Conservation (phyloP, 2,113 vertebrate genomes). For the Anoura caudifer region DNA sequence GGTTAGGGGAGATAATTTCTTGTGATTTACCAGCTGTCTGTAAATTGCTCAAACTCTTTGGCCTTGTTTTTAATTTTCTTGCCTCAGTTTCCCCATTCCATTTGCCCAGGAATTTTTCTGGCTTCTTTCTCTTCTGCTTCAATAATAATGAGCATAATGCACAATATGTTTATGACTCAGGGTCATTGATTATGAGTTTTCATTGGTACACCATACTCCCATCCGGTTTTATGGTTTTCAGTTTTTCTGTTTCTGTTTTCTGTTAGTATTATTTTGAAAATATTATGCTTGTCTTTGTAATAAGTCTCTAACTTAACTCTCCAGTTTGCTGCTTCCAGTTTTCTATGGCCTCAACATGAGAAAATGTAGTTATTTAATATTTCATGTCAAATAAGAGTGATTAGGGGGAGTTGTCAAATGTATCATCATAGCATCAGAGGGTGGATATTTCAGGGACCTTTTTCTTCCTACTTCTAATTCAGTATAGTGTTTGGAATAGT, state of each 20-base stretch:
- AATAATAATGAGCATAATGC: neutral
- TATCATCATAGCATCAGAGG: neutral
- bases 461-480: neutral
- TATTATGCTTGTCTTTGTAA: neutral
- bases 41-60: too few relatives aligned
- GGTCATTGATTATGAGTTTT: neutral
- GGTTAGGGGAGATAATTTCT: too few relatives aligned
- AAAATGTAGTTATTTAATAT: neutral
- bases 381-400: neutral
- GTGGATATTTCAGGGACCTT: neutral
- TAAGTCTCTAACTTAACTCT: neutral
- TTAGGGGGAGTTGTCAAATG: neutral
- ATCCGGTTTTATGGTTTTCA: neutral
- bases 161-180: neutral
- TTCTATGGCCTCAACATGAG: slow-evolving; percentile 13
- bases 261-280: neutral
- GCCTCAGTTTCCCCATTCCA: too few relatives aligned
- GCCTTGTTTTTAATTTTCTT: too few relatives aligned
- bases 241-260: neutral
- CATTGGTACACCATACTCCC: neutral
- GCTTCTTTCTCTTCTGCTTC: too few relatives aligned
- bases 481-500: neutral
- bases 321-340: neutral
- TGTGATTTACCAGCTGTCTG: too few relatives aligned
- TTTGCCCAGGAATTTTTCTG: too few relatives aligned